Evolutionary conservation across 2,113 vertebrate species (phyloP).

Genomic region (Regulus satrapa): DNA sequence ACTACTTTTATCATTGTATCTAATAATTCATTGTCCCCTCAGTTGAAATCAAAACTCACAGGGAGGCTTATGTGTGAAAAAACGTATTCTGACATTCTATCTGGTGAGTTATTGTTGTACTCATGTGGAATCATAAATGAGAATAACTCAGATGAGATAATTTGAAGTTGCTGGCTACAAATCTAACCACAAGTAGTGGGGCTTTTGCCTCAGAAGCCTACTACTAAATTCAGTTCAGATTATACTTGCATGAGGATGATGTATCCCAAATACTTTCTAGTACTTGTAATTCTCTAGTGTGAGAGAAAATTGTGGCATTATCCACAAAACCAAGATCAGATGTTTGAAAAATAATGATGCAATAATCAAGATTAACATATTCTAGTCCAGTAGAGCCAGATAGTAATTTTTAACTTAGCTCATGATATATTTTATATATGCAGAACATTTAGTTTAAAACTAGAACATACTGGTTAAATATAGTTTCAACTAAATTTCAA

Average conservation of each 20-base stretch:
- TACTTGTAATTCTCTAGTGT: neutral
- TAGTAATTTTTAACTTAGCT: neutral
- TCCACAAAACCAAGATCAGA: neutral
- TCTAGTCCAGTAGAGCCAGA: neutral
- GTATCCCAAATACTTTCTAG: neutral
- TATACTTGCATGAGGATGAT: accelerated
- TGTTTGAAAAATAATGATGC: neutral
- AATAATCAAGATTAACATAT: neutral
- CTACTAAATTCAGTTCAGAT: neutral
- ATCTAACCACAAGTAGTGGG: neutral
- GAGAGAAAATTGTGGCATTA: neutral
- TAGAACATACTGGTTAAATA: neutral
- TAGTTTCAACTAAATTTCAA: neutral
- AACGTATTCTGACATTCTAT: neutral
- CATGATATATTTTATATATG: neutral
- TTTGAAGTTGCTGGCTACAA: neutral
- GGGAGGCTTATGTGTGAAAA: neutral
- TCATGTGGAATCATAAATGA: neutral
- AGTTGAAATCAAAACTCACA: neutral
- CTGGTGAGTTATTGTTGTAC: neutral
- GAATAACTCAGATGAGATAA: neutral
- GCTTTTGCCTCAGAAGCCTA: neutral
- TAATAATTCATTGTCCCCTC: neutral
- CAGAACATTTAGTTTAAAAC: neutral
- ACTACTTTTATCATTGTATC: neutral